Conservation (phyloP, 2,888 invertebrate species). For the Drosophila hawaiiensis region DNA sequence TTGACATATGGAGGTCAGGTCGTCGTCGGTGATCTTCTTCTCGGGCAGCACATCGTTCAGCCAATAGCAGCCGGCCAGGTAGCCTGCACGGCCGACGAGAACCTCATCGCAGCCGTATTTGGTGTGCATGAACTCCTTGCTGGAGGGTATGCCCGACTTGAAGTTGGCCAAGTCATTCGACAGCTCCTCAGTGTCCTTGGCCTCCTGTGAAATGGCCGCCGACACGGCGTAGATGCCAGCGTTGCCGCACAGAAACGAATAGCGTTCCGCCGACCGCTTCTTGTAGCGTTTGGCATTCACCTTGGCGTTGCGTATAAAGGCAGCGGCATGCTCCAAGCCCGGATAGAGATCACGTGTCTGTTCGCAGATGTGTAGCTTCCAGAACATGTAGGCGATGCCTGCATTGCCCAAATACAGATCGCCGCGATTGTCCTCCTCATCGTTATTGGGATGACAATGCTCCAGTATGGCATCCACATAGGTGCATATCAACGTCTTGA, state of each 20-base stretch:
- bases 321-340: conserved; percentile 87
- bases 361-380: conserved; percentile 88
- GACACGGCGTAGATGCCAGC: conserved; percentile 92
- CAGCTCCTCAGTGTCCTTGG: conserved; percentile 85
- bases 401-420: conserved; percentile 85
- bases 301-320: conserved; percentile 88
- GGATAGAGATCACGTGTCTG: conserved; percentile 84
- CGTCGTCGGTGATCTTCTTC: conserved; percentile 84
- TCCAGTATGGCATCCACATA: conserved; percentile 85
- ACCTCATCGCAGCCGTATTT: conserved; percentile 92
- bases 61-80: conserved; percentile 91
- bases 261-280: conserved; percentile 87
- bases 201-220: conserved; percentile 87
- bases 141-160: conserved; percentile 83
- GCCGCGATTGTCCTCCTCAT: conserved; percentile 82
- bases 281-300: conserved; percentile 86
- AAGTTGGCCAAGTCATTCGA: conserved; percentile 83
- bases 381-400: conserved; percentile 91
- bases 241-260: conserved; percentile 92
- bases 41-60: conserved; percentile 85
- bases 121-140: conserved; percentile 87
- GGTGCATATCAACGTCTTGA: conserved; percentile 83
- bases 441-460: conserved; percentile 79
- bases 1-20: conserved; percentile 89
- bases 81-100: conserved; percentile 94